Conservation (phyloP, 2,797 vertebrate species). For the Ctenochaetus hawaiiensis region DNA sequence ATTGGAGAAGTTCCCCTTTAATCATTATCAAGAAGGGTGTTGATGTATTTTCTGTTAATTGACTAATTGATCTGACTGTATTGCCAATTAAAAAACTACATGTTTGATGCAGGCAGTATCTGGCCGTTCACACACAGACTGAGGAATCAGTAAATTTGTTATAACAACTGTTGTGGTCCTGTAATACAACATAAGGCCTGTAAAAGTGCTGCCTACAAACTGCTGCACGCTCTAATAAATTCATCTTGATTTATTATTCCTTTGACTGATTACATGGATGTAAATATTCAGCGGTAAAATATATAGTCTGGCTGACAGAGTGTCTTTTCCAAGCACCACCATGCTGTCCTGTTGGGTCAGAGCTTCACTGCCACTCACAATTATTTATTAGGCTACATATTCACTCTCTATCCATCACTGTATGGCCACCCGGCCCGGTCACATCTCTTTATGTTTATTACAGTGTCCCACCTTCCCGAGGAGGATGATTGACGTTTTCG, state of each 20-base stretch:
- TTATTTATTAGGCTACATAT: constrained; percentile 87
- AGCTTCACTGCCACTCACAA: constrained; percentile 81
- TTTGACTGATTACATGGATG: constrained; percentile 80
- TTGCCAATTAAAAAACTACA: background rate
- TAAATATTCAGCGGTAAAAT: constrained; percentile 80
- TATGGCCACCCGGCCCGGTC: constrained; percentile 81
- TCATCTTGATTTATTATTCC: constrained; percentile 76
- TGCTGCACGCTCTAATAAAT: constrained; percentile 70
- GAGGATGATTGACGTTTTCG: constrained; percentile 82
- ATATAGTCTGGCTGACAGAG: constrained; percentile 75
- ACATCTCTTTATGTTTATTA: constrained; percentile 87
- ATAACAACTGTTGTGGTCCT: constrained; percentile 37
- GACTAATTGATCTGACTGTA: background rate
- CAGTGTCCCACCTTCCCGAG: constrained; percentile 79
- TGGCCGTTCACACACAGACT: constrained; percentile 2
- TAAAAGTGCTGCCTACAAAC: constrained; percentile 60
- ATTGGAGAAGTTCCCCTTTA: background rate
- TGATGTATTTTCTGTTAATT: background rate
- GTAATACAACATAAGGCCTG: constrained; percentile 45
- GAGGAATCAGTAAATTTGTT: constrained; percentile 13
- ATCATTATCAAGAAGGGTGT: background rate
- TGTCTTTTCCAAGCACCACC: constrained; percentile 72
- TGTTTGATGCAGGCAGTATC: background rate
- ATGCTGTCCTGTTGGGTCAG: constrained; percentile 79
- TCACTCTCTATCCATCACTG: constrained; percentile 86